Evolutionary conservation across 2,888 invertebrate genomes (phyloP), one percentile per base, ranked within the genome.

Genomic region (Drosophila nigricruria): DNA sequence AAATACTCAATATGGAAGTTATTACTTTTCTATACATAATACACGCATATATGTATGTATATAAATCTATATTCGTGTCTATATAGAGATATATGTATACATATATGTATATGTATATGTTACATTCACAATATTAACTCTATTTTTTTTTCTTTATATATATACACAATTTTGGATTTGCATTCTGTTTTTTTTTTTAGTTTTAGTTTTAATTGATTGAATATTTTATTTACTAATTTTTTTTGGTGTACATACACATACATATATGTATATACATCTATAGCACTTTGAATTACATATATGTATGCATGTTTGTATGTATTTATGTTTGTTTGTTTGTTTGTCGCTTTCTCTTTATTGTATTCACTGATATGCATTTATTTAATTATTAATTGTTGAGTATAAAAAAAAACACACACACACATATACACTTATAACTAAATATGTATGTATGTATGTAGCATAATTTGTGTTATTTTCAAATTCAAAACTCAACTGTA

Each of bases 1-100:
- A 82, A 82, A 82, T 82, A 82, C 82, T 82, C 82, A 82, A 78
- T 82, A 82, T 82, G 81, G 81, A 81, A 81, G 81, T 81, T 82
- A 79, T 79, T 84, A 79, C 72, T 62, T 73, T 77, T 70, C 64
- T 69, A 69, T 73, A 76, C 63, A 72, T 63, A 75, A 66, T 68
- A 73, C 65, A 75, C 59, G 58, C 66, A 61, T 60, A 64, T 54
- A 59, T 47, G 36, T 53, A 64, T 49, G 45, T 52, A 73, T 59
- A 54, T 54, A 54, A 30, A 54, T 54, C 40, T 54, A 54, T 56
- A 56, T 32, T 32, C 32, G 25, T 57, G 34, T 57, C n/a, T 49
- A 47, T 57, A 63, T 67, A 47, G 62, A 67, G 18, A 67, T 52
- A 52, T 54, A 57, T 56, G 16, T 65, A 53, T 43, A 40, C 36